Conservation (phyloP, 1,140 invertebrate genomes). For the Euura lappo region DNA sequence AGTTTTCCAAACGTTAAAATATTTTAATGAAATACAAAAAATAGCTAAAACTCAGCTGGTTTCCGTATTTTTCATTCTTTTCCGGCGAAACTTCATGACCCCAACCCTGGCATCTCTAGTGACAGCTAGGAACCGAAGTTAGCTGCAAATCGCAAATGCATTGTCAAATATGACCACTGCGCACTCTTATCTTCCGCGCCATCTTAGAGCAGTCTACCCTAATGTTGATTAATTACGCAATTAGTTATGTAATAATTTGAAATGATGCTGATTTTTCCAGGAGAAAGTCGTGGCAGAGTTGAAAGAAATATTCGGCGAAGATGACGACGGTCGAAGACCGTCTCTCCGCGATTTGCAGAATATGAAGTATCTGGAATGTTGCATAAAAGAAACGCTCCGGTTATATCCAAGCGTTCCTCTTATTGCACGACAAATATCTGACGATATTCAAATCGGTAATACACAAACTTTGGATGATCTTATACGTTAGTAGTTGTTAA, state of each 20-base stretch:
- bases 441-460: conserved; percentile 67
- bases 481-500: neutral
- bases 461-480: neutral
- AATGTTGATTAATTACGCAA: neutral
- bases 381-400: conserved; percentile 72
- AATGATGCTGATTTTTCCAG: conserved; percentile 48
- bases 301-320: conserved; percentile 64
- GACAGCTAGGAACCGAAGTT: no score
- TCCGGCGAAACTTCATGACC: no score
- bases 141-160: no score
- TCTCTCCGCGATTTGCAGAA: conserved; percentile 69
- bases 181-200: no score
- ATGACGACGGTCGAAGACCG: conserved; percentile 57
- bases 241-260: conserved; percentile 11
- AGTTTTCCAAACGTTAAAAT: no score
- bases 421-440: conserved; percentile 66
- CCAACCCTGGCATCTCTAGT: no score
- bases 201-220: no score
- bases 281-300: conserved; percentile 71
- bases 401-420: conserved; percentile 77
- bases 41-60: conserved; percentile 2
- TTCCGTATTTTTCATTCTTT: no score
- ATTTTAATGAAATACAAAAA: no score
- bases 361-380: conserved; percentile 77
- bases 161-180: no score